These are phyloP conservation scores for Forbesichthys papilliferus DNA, from an alignment of 2,113 vertebrate species.

Conservation along the genomic window DNA sequence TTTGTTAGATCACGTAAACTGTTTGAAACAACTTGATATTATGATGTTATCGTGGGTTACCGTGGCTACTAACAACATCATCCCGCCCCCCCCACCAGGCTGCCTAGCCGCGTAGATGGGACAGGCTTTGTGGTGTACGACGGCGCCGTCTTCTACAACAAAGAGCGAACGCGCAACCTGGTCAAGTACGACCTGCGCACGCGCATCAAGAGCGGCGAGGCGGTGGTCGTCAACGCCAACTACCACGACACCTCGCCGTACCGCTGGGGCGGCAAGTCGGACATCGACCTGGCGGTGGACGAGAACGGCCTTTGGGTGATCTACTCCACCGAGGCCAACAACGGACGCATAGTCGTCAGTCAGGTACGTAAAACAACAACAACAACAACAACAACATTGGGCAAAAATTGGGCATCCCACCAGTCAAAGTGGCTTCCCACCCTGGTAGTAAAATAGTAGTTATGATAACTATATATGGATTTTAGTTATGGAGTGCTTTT, in stretches of 20 bases:
- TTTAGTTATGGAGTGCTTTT: too few relatives aligned
- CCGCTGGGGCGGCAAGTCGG: slow-evolving; percentile 94
- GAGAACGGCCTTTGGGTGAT: slow-evolving; percentile 95
- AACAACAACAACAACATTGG: too few relatives aligned
- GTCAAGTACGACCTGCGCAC: slow-evolving; percentile 94
- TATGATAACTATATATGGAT: too few relatives aligned
- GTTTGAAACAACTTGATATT: too few relatives aligned
- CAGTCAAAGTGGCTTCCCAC: too few relatives aligned
- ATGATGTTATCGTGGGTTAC: too few relatives aligned
- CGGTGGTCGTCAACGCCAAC: slow-evolving; percentile 90
- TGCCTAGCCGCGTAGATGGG: slow-evolving; percentile 91
- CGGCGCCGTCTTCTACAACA: slow-evolving; percentile 94
- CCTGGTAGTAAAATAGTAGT: too few relatives aligned
- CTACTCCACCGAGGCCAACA: slow-evolving; percentile 92
- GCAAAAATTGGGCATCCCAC: too few relatives aligned
- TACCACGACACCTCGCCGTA: slow-evolving; percentile 95
- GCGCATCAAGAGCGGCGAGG: slow-evolving; percentile 94
- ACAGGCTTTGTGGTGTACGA: slow-evolving; percentile 95
- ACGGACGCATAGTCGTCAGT: slow-evolving; percentile 88
- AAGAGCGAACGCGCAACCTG: slow-evolving; percentile 91
- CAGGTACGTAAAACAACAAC: slow-evolving; percentile 69
- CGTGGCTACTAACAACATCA: too few relatives aligned
- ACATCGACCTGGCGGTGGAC: slow-evolving; percentile 93
- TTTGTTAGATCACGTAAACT: too few relatives aligned
- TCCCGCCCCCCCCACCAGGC: slow-evolving; percentile 48